Conservation (phyloP, 2,888 invertebrate genomes). For the Drepanosiphum platanoidis region DNA sequence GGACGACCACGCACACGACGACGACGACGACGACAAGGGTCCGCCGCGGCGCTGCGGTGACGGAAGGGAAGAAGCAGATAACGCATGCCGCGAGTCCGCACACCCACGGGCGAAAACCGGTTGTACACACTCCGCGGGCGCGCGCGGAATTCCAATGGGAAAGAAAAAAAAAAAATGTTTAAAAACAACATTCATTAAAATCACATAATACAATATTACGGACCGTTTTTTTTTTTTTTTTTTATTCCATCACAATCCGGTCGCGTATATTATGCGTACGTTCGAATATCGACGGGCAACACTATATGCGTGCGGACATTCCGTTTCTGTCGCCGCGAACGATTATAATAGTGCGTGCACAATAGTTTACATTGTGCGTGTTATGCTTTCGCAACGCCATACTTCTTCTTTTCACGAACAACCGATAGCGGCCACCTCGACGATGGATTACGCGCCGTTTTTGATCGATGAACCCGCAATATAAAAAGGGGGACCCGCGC, state of each 20-base stretch:
- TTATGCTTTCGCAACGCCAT: no score
- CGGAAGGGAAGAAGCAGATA: slow-evolving; percentile 18
- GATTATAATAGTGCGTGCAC: no score
- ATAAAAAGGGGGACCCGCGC: not conserved
- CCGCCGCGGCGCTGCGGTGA: not conserved
- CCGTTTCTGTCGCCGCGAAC: not conserved
- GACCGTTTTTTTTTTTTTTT: not conserved
- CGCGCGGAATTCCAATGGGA: not conserved
- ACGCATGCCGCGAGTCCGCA: not conserved
- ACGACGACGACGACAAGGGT: not conserved
- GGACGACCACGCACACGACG: not conserved
- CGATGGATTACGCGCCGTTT: not conserved
- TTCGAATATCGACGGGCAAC: not conserved
- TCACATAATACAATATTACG: slow-evolving; percentile 6
- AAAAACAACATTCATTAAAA: slow-evolving; percentile 27
- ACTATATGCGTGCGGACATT: not conserved
- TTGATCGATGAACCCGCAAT: no score
- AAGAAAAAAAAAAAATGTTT: slow-evolving; percentile 29
- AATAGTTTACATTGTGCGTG: no score
- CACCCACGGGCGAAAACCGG: slow-evolving; percentile 43
- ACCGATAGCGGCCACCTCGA: no score
- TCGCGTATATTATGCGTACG: not conserved
- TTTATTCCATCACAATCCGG: not conserved
- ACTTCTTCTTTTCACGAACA: no score
- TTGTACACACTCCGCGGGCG: not conserved